These are phyloP conservation scores for Agrotis exclamationis DNA, from an alignment of 2,888 invertebrate species.

Conservation along the genomic window DNA sequence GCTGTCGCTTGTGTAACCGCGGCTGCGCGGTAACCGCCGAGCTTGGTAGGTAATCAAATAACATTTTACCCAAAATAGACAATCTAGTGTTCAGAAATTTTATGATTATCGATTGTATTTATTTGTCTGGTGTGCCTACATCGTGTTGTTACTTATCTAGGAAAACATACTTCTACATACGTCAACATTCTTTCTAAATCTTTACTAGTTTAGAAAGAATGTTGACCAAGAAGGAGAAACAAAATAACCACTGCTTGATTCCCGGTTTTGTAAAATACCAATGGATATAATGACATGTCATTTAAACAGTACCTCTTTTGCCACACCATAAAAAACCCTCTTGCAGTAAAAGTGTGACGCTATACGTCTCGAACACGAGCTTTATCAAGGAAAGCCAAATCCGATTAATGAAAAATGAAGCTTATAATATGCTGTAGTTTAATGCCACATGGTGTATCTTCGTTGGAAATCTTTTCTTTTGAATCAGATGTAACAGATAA, in stretches of 20 bases:
- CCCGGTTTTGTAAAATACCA: neutral
- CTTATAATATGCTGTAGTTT: neutral
- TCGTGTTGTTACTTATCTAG: constrained; percentile 6
- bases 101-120: neutral
- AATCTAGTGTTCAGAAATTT: constrained; percentile 14
- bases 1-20: constrained; percentile 57
- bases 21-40: constrained; percentile 39
- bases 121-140: neutral
- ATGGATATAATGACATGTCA: neutral
- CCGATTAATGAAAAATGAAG: neutral
- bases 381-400: neutral
- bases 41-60: constrained; percentile 57
- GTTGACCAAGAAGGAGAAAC: neutral
- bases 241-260: neutral
- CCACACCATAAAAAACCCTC: no score
- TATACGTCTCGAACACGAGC: no score
- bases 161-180: no score
- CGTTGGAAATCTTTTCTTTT: neutral
- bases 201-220: constrained; percentile 5
- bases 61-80: constrained; percentile 54
- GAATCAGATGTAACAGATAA: neutral
- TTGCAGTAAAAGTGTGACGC: no score
- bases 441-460: neutral
- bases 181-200: no score
- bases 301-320: no score